Evolutionary conservation across 1,140 invertebrate species (phyloP), one percentile per base, ranked within the genome.

Genomic region (Fopius arisanus): DNA sequence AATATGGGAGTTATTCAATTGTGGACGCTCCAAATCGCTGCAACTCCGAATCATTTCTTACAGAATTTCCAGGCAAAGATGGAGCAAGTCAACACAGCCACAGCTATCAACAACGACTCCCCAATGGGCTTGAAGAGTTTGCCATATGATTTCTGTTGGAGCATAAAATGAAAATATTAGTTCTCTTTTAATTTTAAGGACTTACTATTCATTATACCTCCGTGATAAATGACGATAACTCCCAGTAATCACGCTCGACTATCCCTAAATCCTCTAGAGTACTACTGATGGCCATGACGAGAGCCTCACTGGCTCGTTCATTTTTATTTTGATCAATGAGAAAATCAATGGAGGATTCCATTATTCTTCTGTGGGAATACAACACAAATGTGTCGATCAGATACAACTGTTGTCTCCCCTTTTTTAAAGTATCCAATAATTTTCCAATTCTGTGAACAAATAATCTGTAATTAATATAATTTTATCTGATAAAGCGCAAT

Each of bases 381-480:
- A 72, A 74, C 2, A 83, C 26, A 66, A 78, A 81, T 19, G 75
- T 66, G 16, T 75, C 23, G 9, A 81, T 72, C 7, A 80, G 70
- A 40, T 29, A 10, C 3, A 82, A 37, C n/a, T 80, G 80, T 41
- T 75, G 70, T 28, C 77, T 71, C 10, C 75, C 74, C 71, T 69
- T 75, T 63, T 72, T 67, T 21, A 82, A 28, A 14, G 79, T 63
- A n/a, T 79, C 73, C 9, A 77, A 67, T 0, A 79, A 37, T 9
- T 80, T 71, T 1, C 76, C 75, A 9, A 71, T 51, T 48, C 81
- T 83, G 75, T 21, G 78, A 79, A 74, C 65, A 79, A 75, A 68
- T 65, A n/a, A 48, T 63, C 1, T 1, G 0, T 19, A 43, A 19
- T 77, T 70, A 77, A 2, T 21, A 19, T n/a, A n/a, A n/a, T n/a